Evolutionary conservation across 2,888 invertebrate genomes (phyloP).

Genomic region (Agriopis aurantiaria): DNA sequence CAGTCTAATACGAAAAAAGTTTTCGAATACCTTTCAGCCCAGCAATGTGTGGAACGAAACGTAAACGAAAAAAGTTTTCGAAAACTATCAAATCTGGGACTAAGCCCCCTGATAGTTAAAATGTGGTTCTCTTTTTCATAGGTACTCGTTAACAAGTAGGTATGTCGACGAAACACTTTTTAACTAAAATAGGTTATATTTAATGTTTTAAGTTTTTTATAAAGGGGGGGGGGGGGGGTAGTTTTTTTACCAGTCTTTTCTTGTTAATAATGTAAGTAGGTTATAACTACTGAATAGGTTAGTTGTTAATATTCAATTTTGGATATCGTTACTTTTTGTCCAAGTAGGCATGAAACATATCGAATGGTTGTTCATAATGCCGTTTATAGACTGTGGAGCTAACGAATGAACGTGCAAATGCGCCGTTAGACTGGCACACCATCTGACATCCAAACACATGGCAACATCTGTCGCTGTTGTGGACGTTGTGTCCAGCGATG

Average conservation of each 20-base stretch:
- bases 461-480: too few species aligned
- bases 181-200: not conserved
- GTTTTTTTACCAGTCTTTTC: not conserved
- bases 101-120: not conserved
- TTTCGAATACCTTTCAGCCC: too few species aligned
- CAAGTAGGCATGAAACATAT: not conserved
- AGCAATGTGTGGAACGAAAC: too few species aligned
- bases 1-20: too few species aligned
- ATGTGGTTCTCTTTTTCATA: not conserved
- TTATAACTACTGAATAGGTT: not conserved
- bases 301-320: not conserved
- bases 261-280: constrained; percentile 4
- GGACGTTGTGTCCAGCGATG: too few species aligned
- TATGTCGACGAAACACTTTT: constrained; percentile 2
- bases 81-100: too few species aligned
- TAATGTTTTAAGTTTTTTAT: not conserved
- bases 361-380: too few species aligned
- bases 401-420: too few species aligned
- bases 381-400: too few species aligned
- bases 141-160: not conserved
- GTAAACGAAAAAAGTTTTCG: too few species aligned
- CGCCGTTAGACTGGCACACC: too few species aligned
- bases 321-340: not conserved
- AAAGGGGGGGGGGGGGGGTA: not conserved
- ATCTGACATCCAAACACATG: too few species aligned